A percentile compares a stretch with the other conserved stretches of the same genome.
phyloP scores from a whole-genome alignment of 2,113 vertebrate genomes.

The Accipiter virgatus region DNA sequence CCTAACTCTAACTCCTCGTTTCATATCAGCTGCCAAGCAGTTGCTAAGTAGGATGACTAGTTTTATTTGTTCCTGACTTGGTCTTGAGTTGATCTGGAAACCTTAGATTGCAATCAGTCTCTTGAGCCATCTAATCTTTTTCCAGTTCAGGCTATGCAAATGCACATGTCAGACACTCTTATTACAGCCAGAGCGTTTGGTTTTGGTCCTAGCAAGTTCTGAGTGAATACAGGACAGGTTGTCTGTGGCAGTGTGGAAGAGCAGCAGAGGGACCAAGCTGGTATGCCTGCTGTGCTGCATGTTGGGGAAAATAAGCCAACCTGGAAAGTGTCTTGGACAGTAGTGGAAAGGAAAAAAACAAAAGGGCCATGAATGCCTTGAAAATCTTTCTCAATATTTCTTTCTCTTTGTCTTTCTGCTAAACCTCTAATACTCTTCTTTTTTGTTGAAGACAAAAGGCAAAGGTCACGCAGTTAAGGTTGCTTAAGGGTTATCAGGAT shows the following conservation, averaged over 20 bases:
- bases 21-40: not conserved
- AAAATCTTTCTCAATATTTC: not conserved
- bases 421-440: not conserved
- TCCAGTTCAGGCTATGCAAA: not conserved
- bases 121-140: not conserved
- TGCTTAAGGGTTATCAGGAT: not conserved
- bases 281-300: not conserved
- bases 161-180: not conserved
- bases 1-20: not conserved
- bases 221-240: not conserved
- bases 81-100: not conserved
- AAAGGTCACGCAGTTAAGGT: not conserved
- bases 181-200: fast-evolving
- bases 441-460: not conserved
- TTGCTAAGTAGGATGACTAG: not conserved
- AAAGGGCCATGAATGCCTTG: not conserved
- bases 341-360: not conserved
- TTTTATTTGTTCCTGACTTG: not conserved
- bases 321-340: not conserved
- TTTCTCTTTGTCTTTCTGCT: not conserved
- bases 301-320: not conserved
- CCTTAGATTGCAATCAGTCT: not conserved
- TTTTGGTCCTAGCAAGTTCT: not conserved
- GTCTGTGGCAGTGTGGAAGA: not conserved
- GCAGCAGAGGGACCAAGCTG: not conserved